Evolutionary conservation across 2,888 invertebrate species (phyloP), one percentile per base, ranked within the genome.

Genomic region (Ditula angustiorana): DNA sequence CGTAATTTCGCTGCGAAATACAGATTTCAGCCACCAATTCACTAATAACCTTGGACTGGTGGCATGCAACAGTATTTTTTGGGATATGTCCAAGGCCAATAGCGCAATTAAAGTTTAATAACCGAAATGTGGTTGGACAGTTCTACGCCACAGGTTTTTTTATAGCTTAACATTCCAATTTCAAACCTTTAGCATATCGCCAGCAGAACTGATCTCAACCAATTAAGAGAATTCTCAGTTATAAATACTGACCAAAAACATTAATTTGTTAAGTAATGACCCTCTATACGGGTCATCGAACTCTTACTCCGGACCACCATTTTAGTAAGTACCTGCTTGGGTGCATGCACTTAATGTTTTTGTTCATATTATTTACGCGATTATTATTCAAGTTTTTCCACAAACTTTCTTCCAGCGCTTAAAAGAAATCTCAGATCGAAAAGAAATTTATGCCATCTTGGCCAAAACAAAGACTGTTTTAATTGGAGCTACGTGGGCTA

Each of bases 11-110:
- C 28, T 7, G 19, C 30, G 28, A 19, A 26, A 49, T 28, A 33
- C 33, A n/a, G 28, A 19, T 28, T 52, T 30, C 52, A 33, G 7
- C 33, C 52, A 52, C 33, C 52, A 52, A 37, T 55, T 37, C 13
- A 52, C 50, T 41, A 26, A n/a, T 37, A 37, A 23, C 60, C 60
- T 60, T 60, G 60, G 23, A n/a, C n/a, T 3, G 47, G 23, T 52
- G 23, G 30, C 23, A 28, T 46, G 44, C 30, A n/a, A n/a, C 5
- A 57, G 13, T 60, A 30, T 60, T 26, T 35, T 60, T 60, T 52
- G 21, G 28, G 41, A 52, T 52, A 44, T 28, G 21, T 41, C 41
- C 35, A 50, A 60, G 52, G 50, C 37, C 52, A 21, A n/a, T 11
- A n/a, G 41, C 23, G 28, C 37, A 41, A 61, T 61, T 59, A 21